Percentiles rank a stretch among this genome's conserved stretches.
These are phyloP conservation scores for Turritopsis dohrnii DNA, from an alignment of 30 jellyfish, hydroid and myxozoan species.

Conservation along the genomic window DNA sequence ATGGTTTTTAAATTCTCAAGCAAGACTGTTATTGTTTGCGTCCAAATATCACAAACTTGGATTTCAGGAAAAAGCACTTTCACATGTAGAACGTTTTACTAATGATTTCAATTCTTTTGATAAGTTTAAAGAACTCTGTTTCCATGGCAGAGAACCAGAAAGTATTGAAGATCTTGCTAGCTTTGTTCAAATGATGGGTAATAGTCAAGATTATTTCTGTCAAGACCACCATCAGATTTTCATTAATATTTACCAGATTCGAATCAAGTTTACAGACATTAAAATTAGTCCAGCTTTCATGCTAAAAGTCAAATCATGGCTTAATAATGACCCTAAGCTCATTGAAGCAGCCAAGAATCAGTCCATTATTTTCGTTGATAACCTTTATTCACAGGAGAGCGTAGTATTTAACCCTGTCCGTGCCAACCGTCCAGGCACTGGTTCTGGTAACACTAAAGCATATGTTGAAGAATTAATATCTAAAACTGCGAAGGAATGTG, in stretches of 20 bases:
- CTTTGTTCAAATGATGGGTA: neutral
- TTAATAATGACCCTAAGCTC: slow-evolving; percentile 49
- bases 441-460: slow-evolving; percentile 48
- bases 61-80: neutral
- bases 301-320: slow-evolving; percentile 65
- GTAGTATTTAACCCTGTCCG: slow-evolving; percentile 95
- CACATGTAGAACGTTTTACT: neutral
- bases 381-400: slow-evolving; percentile 68
- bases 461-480: slow-evolving; percentile 39
- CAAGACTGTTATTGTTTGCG: neutral
- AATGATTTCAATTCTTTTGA: neutral
- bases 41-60: neutral
- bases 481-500: slow-evolving; percentile 41
- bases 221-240: slow-evolving; percentile 36
- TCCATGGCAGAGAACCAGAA: neutral
- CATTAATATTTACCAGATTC: slow-evolving; percentile 45
- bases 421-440: slow-evolving; percentile 84
- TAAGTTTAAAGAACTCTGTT: slow-evolving; percentile 3
- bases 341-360: slow-evolving; percentile 65
- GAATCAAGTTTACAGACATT: slow-evolving; percentile 54
- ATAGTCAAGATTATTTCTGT: slow-evolving; percentile 8
- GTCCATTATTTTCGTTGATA: slow-evolving; percentile 70
- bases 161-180: slow-evolving; percentile 13
- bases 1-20: slow-evolving; percentile 7
- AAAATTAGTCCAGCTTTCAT: slow-evolving; percentile 48